Evolutionary conservation across 2,797 vertebrate species (phyloP).

Genomic region (Sarcoramphus papa): DNA sequence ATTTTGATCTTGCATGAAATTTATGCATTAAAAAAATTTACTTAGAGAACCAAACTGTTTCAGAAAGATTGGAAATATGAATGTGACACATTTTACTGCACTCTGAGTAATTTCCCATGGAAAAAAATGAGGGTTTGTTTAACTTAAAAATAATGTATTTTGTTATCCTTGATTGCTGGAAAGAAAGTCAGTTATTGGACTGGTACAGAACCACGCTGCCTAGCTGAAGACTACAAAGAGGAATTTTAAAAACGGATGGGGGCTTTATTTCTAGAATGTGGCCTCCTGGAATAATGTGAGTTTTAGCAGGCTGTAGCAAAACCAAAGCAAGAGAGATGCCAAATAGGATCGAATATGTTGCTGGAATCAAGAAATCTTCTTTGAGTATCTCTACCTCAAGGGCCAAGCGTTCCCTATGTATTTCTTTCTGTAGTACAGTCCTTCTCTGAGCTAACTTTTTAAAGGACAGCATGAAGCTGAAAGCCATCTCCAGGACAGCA

Average conservation of each 20-base stretch:
- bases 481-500: neutral
- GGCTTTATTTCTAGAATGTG: neutral
- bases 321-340: neutral
- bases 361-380: neutral
- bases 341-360: neutral
- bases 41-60: neutral
- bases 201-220: neutral
- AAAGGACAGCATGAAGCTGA: neutral
- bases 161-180: conserved; percentile 23
- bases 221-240: neutral
- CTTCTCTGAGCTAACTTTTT: neutral
- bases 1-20: conserved; percentile 17
- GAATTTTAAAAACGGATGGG: neutral
- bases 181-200: neutral
- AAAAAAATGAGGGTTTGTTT: conserved; percentile 39
- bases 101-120: conserved; percentile 39
- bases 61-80: conserved; percentile 21
- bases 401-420: neutral
- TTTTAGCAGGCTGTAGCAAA: neutral
- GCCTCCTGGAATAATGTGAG: neutral
- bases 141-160: conserved; percentile 35
- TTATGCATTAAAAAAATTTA: neutral
- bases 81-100: neutral
- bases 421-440: neutral
- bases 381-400: neutral